Percentiles rank a stretch among this genome's conserved stretches.
Conservation (phyloP, 2,113 vertebrate genomes). For the Macquaria ambigua region DNA sequence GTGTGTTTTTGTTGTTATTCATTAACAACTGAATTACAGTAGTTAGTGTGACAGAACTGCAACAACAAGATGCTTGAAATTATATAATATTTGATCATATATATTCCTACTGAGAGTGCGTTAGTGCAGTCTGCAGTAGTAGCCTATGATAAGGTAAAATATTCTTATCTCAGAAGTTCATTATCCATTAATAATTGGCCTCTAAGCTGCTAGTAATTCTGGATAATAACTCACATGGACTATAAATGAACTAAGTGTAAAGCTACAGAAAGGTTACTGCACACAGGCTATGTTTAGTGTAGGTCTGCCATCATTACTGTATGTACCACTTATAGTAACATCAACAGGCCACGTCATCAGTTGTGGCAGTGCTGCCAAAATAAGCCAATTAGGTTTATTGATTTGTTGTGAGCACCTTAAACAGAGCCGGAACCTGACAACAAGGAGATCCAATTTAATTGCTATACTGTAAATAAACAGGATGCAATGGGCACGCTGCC, state of each 20-base stretch:
- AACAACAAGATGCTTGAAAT: neutral
- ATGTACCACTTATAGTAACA: constrained; percentile 18
- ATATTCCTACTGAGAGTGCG: neutral
- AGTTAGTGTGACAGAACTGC: neutral
- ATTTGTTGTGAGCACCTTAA: constrained; percentile 55
- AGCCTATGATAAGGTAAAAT: neutral
- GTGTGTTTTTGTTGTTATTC: neutral
- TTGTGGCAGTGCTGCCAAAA: constrained; percentile 36
- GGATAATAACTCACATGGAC: neutral
- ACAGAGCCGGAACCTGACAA: constrained; percentile 45
- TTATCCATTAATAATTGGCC: neutral
- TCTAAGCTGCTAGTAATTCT: neutral
- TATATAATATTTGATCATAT: neutral
- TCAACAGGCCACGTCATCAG: constrained; percentile 20
- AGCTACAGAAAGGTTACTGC: neutral
- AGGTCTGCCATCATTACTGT: neutral
- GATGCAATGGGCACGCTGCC: constrained; percentile 27
- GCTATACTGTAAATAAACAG: constrained; percentile 43
- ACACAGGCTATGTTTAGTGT: neutral
- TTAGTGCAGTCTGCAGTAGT: neutral
- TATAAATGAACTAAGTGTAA: neutral
- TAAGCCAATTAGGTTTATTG: constrained; percentile 56
- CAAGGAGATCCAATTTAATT: constrained; percentile 20
- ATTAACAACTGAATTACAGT: neutral
- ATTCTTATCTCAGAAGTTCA: neutral